Evolutionary conservation across 2,888 invertebrate genomes (phyloP).

Genomic region (Dryobotodes eremita): DNA sequence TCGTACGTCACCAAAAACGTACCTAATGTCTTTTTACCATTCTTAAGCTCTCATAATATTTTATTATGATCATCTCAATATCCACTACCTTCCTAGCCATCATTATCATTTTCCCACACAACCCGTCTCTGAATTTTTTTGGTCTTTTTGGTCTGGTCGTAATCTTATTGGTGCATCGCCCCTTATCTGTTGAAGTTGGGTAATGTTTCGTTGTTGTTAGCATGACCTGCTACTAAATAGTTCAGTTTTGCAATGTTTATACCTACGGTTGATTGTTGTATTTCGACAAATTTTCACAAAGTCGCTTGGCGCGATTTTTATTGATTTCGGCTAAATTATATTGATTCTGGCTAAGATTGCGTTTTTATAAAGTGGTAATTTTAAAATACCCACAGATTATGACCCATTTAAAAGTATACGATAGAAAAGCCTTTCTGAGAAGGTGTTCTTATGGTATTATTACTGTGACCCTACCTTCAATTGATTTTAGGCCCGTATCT

Average conservation of each 20-base stretch:
- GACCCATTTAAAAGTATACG: not conserved
- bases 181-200: slow-evolving; percentile 42
- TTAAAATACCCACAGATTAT: not conserved
- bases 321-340: slow-evolving; percentile 29
- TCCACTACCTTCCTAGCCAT: not conserved
- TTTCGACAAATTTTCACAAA: not conserved
- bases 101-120: not conserved
- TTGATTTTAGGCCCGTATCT: not conserved
- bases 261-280: not conserved
- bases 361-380: not conserved
- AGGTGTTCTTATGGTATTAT: not conserved
- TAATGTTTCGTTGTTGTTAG: slow-evolving; percentile 34
- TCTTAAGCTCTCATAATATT: not conserved
- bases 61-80: not conserved
- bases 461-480: not conserved
- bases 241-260: slow-evolving; percentile 48
- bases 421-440: not conserved
- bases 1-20: not conserved
- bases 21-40: not conserved
- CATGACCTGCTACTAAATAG: slow-evolving; percentile 43
- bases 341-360: slow-evolving; percentile 30
- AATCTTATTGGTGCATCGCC: slow-evolving; percentile 27
- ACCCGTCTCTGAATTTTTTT: not conserved
- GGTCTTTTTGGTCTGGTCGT: not conserved
- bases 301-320: slow-evolving; percentile 14